Percentiles rank a stretch among this genome's conserved stretches.
Evolutionary conservation across 2,797 vertebrate genomes (phyloP).

Genomic region (Hafferia zeledoni): DNA sequence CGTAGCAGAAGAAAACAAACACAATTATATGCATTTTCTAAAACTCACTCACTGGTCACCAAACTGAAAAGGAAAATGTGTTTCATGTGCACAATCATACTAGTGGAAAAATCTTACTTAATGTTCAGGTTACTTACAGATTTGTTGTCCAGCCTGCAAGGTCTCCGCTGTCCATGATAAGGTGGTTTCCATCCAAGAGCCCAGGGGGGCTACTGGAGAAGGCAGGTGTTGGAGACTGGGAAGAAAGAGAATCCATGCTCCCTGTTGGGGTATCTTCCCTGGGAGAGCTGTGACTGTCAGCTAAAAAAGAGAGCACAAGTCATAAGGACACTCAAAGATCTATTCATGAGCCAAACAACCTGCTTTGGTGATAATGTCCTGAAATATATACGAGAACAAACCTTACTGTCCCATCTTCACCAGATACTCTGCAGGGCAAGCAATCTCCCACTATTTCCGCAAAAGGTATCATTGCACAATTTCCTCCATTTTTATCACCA

Average conservation of each 20-base stretch:
- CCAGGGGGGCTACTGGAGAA: slow-evolving; percentile 78
- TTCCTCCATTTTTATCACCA: background rate
- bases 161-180: slow-evolving; percentile 64
- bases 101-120: background rate
- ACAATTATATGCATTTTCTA: background rate
- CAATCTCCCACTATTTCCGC: background rate
- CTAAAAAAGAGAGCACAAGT: slow-evolving; percentile 36
- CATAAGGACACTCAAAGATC: background rate
- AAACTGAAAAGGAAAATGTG: background rate
- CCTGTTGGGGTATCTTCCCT: slow-evolving; percentile 87
- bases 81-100: background rate
- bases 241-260: slow-evolving; percentile 92
- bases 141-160: slow-evolving; percentile 68
- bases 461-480: background rate
- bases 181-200: slow-evolving; percentile 75
- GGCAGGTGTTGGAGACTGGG: slow-evolving; percentile 84
- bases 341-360: background rate
- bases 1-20: background rate
- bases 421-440: background rate
- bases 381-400: background rate
- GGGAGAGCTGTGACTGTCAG: slow-evolving; percentile 75
- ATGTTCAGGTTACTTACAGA: slow-evolving; percentile 70
- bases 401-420: background rate
- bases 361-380: background rate
- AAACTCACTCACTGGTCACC: background rate